Evolutionary conservation across 2,888 invertebrate species (phyloP), one percentile per base, ranked within the genome.

Genomic region (Lamproptera curius): DNA sequence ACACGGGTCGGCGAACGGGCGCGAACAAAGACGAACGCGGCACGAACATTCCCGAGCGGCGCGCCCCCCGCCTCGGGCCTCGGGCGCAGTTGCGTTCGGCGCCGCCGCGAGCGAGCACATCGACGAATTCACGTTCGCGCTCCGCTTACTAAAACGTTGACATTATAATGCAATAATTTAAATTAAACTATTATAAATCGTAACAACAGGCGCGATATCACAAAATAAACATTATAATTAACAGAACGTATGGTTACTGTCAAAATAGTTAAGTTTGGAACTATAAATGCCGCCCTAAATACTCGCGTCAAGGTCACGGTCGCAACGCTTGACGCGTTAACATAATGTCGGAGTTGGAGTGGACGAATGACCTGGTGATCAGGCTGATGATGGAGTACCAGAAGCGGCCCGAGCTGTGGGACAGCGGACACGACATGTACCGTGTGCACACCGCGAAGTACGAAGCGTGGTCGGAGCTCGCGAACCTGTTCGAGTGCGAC

Each of bases 401-500:
- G 16, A 63, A 63, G 14, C 59, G 62, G 1, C 74, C 74, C 0
- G 70, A 74, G 54, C 54, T 86, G 1, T 86, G 86, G 86, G 75
- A 85, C 55, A 58, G 53, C 1, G 40, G 53, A 0, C 67, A 83
- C 50, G 70, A 70, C 5, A 13, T 71, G 46, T 79, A 73, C 56
- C 53, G 82, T 6, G 68, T 74, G 14, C 72, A 73, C 46, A 65
- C 73, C 0, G 71, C 76, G 1, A 80, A 82, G 52, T 76, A 78
- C 42, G 76, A 76, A 11, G 76, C 81, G 0, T 86, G 81, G 80
- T 57, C 67, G 13, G 67, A 72, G 2, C 31, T 86, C 33, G 82
- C 84, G 5, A 59, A 61, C 9, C 45, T 63, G 5, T 81, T 83
- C 54, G 67, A 76, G 4, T 80, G 81, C 46, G 79, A 82, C 37